A percentile compares a stretch with the other conserved stretches of the same genome.
Conservation (phyloP, 2,113 vertebrate genomes). For the Eira barbara region DNA sequence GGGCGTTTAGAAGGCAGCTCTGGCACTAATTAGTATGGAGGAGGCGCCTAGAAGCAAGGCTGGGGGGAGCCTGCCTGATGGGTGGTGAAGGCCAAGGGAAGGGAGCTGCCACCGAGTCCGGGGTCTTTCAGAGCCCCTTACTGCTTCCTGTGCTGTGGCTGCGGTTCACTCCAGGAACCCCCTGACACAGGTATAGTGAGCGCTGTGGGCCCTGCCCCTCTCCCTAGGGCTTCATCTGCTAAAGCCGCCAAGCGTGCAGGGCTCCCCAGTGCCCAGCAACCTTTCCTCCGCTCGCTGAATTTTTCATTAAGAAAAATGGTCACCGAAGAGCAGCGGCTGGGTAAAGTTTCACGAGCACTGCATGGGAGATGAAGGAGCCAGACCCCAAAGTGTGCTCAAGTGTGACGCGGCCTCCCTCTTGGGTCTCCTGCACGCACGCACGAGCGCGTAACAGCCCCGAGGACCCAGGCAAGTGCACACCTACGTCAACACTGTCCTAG, state of each 20-base stretch:
- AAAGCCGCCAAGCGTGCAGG: conserved; percentile 50
- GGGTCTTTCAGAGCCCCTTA: conserved; percentile 50
- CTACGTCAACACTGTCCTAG: neutral
- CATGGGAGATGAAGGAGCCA: conserved; percentile 36
- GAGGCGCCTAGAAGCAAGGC: neutral
- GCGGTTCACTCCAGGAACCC: conserved; percentile 63
- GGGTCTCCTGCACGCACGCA: rapidly evolving
- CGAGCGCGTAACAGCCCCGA: rapidly evolving
- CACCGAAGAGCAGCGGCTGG: conserved; percentile 28
- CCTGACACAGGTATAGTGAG: conserved; percentile 60
- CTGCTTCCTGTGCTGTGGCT: conserved; percentile 65
- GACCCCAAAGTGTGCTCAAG: neutral
- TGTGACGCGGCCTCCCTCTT: neutral
- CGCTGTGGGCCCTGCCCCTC: conserved; percentile 64
- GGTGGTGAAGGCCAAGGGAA: conserved; percentile 29
- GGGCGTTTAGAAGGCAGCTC: neutral
- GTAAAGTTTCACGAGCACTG: neutral
- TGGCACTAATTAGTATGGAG: rapidly evolving
- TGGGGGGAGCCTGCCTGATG: conserved; percentile 37
- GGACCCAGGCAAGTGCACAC: neutral
- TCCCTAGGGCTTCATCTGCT: conserved; percentile 70
- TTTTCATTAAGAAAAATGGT: conserved; percentile 79
- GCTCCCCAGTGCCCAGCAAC: conserved; percentile 65
- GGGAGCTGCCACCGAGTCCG: conserved; percentile 18
- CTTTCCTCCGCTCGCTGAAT: conserved; percentile 64